These are phyloP conservation scores for Centruroides sculpturatus DNA, from an alignment of 1,140 invertebrate species.

Conservation along the genomic window DNA sequence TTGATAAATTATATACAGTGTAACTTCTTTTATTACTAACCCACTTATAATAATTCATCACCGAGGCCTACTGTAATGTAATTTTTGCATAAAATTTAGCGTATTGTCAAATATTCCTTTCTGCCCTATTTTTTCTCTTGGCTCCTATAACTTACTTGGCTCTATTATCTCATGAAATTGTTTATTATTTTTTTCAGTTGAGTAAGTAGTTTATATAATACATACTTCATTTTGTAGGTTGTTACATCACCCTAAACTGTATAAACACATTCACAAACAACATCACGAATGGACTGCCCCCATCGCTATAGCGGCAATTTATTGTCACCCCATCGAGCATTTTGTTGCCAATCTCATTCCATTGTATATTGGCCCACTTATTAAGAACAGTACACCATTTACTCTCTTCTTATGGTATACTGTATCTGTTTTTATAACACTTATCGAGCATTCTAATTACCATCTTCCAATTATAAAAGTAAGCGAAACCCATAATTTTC, in stretches of 20 bases:
- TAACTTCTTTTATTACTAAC: no score
- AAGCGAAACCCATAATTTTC: constrained; percentile 31
- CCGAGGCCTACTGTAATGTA: no score
- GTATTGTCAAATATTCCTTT: no score
- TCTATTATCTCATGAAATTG: no score
- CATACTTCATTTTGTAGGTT: constrained; percentile 21
- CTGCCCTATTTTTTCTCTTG: no score
- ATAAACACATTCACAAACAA: constrained; percentile 28
- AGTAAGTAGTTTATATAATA: no score
- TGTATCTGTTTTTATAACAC: constrained; percentile 27
- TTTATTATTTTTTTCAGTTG: no score
- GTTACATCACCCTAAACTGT: constrained; percentile 27
- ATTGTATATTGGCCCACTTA: constrained; percentile 24
- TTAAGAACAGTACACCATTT: not conserved
- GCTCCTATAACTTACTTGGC: no score
- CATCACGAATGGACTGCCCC: constrained; percentile 33
- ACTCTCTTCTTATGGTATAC: constrained; percentile 21
- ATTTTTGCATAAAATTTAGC: no score
- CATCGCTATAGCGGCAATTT: constrained; percentile 27
- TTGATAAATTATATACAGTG: no score
- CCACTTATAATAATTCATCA: no score
- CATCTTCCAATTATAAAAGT: constrained; percentile 30
- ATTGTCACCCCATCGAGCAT: constrained; percentile 31
- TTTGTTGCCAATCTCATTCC: constrained; percentile 28
- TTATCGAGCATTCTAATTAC: constrained; percentile 29